A percentile compares a stretch with the other conserved stretches of the same genome.
phyloP scores from a whole-genome alignment of 2,888 invertebrate species.

The Drosophila nigritarsus region DNA sequence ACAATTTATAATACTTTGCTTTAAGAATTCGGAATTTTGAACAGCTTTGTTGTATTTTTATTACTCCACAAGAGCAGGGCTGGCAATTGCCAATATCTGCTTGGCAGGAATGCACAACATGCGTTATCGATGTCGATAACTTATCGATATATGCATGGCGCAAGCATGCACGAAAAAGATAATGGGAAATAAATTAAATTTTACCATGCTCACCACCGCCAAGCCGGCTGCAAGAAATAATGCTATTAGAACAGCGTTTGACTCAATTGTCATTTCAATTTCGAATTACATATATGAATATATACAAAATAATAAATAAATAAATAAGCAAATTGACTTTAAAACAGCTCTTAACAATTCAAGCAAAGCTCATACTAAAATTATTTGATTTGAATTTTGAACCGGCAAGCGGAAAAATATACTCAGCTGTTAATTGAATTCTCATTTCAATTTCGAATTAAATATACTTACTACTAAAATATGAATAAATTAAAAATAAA shows the following conservation, averaged over 20 bases:
- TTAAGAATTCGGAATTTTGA: slow-evolving; percentile 15
- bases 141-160: slow-evolving; percentile 18
- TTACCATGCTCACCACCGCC: neutral
- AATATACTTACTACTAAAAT: neutral
- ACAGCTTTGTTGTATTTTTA: slow-evolving; percentile 46
- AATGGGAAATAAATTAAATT: neutral
- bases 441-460: neutral
- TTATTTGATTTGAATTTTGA: neutral
- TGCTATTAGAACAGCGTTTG: neutral
- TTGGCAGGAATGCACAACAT: slow-evolving; percentile 21
- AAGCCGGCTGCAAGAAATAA: neutral
- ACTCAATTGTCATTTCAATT: neutral
- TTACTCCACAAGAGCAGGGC: slow-evolving; percentile 49
- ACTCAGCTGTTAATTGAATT: neutral
- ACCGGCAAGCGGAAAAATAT: neutral
- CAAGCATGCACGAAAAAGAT: slow-evolving; percentile 7
- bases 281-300: neutral
- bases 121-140: slow-evolving; percentile 13
- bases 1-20: slow-evolving; percentile 8
- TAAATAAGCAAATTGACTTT: neutral
- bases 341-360: neutral
- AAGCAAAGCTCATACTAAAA: neutral
- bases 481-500: neutral
- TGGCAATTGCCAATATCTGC: slow-evolving; percentile 43
- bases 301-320: neutral